Percentiles rank a stretch among this genome's conserved stretches.
These are phyloP conservation scores for Jordanella pulchra DNA, from an alignment of 2,797 vertebrate genomes.

Conservation along the genomic window DNA sequence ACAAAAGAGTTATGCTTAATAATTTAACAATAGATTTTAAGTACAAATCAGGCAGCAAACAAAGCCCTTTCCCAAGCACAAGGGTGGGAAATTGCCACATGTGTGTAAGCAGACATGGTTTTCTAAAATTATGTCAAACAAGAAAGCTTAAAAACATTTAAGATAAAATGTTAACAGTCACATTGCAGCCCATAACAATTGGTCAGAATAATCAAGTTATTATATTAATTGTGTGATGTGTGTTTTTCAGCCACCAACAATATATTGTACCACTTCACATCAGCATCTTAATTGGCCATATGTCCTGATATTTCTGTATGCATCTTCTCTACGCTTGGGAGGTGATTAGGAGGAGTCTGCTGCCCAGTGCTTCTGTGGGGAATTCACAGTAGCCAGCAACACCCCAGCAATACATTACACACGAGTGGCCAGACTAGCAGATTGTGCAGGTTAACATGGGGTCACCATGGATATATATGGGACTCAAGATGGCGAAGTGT, in stretches of 20 bases:
- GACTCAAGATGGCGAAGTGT: conserved; percentile 3
- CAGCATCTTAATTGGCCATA: conserved; percentile 70
- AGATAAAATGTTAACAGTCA: background rate
- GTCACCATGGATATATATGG: conserved; percentile 39
- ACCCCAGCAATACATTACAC: conserved; percentile 31
- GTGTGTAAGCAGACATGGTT: background rate
- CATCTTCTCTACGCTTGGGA: conserved; percentile 57
- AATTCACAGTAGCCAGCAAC: conserved; percentile 47
- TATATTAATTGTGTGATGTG: conserved; percentile 26
- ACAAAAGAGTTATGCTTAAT: conserved; percentile 7
- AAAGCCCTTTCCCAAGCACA: background rate
- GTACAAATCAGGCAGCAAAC: background rate
- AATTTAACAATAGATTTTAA: conserved; percentile 13
- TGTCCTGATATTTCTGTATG: conserved; percentile 60
- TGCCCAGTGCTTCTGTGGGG: conserved; percentile 56
- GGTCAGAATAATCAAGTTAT: conserved; percentile 19
- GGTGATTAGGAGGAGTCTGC: conserved; percentile 67
- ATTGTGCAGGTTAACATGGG: conserved; percentile 65
- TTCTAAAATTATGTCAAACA: background rate
- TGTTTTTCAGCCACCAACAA: conserved; percentile 24
- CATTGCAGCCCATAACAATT: background rate
- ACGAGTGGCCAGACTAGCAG: conserved; percentile 51
- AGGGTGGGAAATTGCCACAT: conserved; percentile 1
- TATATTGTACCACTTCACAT: conserved; percentile 43
- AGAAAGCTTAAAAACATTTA: background rate